Base-by-base conservation (phyloP, 1,140 invertebrate genomes). In the Cepaea nemoralis region DNA sequence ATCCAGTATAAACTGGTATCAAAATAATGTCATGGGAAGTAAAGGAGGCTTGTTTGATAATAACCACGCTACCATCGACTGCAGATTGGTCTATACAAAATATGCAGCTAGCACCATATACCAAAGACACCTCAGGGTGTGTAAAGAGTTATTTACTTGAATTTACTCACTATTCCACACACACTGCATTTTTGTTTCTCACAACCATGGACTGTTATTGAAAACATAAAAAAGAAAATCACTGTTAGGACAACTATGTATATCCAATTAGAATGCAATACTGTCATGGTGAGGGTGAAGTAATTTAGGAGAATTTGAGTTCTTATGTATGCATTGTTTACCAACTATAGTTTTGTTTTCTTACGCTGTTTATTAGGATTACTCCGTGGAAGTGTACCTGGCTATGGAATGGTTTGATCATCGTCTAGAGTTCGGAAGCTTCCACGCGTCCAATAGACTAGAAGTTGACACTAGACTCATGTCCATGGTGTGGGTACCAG, bases 401-500 rank as follows among this genome's bases (percentile, higher is more conserved):
- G 85, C 88, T 27, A 83, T 85, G 75, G 70, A 63, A 40, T 87
- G 86, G 86, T 37, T 69, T 31, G 86, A 87, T 76, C 59, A 76
- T 48, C 67, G 86, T 22, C 81, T 87, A 14, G 48, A 83, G 59
- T 87, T 83, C 70, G 33, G 37, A 22, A 79, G 79, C 67, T 39
- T 81, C 14, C 67, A 80, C 27, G 59, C 77, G n/a, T 71, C 80
- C 39, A 59, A 70, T n/a, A 81, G 77, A 67, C 76, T 87, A 42
- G 85, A 85, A 69, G 76, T 87, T 37, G 86, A 84, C 80, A 82
- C 85, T 75, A 87, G 88, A 80, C 42, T 90, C 27, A 87, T 91
- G 59, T 77, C 83, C 27, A 76, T 83, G 19, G 86, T 92, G 16
- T 92, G 92, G 92, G 87, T 89, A 48, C 92, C 92, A 0, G 92